Conservation (phyloP, 2,888 invertebrate species). For the Drosophila ustulata region DNA sequence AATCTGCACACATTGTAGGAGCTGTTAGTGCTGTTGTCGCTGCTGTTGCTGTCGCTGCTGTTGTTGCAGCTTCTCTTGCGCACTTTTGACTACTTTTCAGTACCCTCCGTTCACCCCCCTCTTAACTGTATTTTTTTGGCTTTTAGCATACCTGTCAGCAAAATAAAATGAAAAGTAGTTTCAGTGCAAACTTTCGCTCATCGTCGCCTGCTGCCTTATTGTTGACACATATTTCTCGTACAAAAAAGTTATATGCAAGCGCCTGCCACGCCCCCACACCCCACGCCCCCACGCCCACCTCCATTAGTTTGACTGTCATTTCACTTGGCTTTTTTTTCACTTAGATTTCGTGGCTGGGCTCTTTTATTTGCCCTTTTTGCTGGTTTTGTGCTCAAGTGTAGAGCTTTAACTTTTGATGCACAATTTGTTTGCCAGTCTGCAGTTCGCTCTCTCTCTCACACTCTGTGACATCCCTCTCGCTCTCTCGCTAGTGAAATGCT, state of each 20-base stretch:
- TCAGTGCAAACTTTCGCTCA: conserved; percentile 78
- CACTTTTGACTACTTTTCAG: conserved; percentile 64
- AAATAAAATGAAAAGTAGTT: conserved; percentile 80
- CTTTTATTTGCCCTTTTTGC: conserved; percentile 49
- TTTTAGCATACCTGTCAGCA: conserved; percentile 79
- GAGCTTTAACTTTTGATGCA: conserved; percentile 77
- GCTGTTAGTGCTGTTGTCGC: conserved; percentile 17
- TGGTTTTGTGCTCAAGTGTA: conserved; percentile 53
- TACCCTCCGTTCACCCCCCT: not conserved
- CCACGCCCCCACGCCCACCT: not conserved
- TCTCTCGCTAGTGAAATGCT: conserved; percentile 24
- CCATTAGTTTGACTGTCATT: conserved; percentile 71
- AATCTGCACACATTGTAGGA: conserved; percentile 48
- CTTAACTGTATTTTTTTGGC: conserved; percentile 50
- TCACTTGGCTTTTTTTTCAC: conserved; percentile 36
- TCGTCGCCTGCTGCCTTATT: conserved; percentile 68
- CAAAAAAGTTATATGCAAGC: conserved; percentile 58
- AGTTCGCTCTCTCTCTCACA: not conserved
- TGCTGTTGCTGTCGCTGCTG: conserved; percentile 4
- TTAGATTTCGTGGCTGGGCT: conserved; percentile 49
- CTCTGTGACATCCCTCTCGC: not conserved
- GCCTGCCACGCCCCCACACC: conserved; percentile 32
- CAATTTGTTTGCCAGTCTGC: conserved; percentile 66
- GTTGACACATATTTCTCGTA: conserved; percentile 77
- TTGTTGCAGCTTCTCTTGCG: conserved; percentile 32